These are phyloP conservation scores for Sciurus niger DNA, from an alignment of 2,113 vertebrate genomes.

Conservation along the genomic window DNA sequence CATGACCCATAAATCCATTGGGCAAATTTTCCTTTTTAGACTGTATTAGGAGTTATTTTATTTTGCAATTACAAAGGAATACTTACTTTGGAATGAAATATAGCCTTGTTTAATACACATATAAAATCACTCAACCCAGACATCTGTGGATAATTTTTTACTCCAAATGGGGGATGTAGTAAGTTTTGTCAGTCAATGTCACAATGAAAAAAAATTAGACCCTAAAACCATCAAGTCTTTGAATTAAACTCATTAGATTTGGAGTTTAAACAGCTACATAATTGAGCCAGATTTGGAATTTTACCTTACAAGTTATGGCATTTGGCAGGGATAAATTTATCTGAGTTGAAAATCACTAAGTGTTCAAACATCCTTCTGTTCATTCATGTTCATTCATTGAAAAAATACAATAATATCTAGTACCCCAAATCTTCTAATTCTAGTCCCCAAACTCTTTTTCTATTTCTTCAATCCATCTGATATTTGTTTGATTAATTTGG, in stretches of 20 bases:
- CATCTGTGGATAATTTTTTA: constrained; percentile 83
- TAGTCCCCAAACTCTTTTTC: not conserved
- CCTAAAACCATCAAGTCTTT: constrained; percentile 72
- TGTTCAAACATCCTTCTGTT: constrained; percentile 34
- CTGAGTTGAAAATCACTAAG: not conserved
- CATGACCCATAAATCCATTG: not conserved
- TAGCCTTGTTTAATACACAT: not conserved
- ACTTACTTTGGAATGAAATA: not conserved
- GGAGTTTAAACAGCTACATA: not conserved
- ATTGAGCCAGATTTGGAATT: not conserved
- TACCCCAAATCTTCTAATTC: not conserved
- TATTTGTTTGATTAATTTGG: constrained; percentile 46
- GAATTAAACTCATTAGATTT: constrained; percentile 70
- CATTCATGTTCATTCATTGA: not conserved
- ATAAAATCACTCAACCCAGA: constrained; percentile 57
- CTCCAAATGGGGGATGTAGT: constrained; percentile 81
- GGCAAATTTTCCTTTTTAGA: not conserved
- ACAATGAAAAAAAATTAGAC: constrained; percentile 74
- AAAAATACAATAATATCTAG: not conserved
- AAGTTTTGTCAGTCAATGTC: constrained; percentile 81
- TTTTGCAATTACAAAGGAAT: not conserved
- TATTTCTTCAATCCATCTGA: not conserved
- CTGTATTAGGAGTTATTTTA: not conserved
- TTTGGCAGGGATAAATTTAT: not conserved
- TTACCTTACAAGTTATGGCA: constrained; percentile 13